A percentile compares a stretch with the other conserved stretches of the same genome.
phyloP scores from a whole-genome alignment of 2,888 invertebrate species.

The Orthosia incerta region DNA sequence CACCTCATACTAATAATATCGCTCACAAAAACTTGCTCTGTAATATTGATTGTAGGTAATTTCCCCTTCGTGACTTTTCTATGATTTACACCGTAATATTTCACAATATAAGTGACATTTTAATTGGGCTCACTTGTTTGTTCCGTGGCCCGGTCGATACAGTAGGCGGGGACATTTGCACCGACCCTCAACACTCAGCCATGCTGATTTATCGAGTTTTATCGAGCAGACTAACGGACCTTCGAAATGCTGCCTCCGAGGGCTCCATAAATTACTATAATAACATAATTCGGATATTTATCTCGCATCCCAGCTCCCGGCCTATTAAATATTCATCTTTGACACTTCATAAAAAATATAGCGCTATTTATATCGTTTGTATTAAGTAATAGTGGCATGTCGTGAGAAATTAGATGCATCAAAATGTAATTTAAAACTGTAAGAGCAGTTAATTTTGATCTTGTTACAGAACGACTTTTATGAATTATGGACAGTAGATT shows the following conservation, averaged over 20 bases:
- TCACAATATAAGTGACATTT: constrained; percentile 66
- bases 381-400: constrained; percentile 33
- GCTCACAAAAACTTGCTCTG: constrained; percentile 65
- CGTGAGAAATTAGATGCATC: constrained; percentile 44
- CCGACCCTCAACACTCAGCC: constrained; percentile 39
- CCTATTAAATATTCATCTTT: constrained; percentile 60
- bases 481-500: constrained; percentile 21
- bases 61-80: constrained; percentile 67
- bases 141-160: constrained; percentile 47
- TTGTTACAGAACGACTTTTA: constrained; percentile 37
- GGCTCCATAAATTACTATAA: constrained; percentile 63
- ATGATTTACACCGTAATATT: constrained; percentile 68
- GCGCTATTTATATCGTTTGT: constrained; percentile 30
- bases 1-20: constrained; percentile 40
- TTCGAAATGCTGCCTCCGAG: constrained; percentile 53
- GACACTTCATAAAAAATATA: constrained; percentile 55
- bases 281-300: constrained; percentile 62
- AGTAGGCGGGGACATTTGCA: constrained; percentile 54
- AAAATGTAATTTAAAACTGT: constrained; percentile 54
- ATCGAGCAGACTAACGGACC: constrained; percentile 51
- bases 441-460: constrained; percentile 41
- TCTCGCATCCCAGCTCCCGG: constrained; percentile 26
- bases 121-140: constrained; percentile 66
- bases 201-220: constrained; percentile 59
- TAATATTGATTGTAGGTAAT: constrained; percentile 65